These are phyloP conservation scores for Spinus pinus DNA, from an alignment of 2,797 vertebrate species.

Conservation along the genomic window DNA sequence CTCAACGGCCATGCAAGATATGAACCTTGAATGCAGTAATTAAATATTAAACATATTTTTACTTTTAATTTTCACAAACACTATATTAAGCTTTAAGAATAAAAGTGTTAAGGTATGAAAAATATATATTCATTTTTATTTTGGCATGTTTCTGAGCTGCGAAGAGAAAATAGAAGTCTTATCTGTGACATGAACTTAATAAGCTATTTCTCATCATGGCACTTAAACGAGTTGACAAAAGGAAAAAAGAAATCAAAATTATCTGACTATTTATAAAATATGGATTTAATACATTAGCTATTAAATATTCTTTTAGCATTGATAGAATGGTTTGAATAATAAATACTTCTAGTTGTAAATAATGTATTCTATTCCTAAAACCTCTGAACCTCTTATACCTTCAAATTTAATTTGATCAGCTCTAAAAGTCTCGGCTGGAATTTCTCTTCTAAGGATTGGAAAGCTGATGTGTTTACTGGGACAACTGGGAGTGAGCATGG, in stretches of 20 bases:
- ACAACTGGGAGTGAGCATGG: not conserved
- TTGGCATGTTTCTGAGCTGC: not conserved
- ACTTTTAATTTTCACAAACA: not conserved
- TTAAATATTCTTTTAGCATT: constrained; percentile 31
- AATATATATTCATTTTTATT: not conserved
- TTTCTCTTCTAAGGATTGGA: not conserved
- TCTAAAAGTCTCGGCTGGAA: not conserved
- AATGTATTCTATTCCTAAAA: constrained; percentile 11
- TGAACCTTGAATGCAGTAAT: not conserved
- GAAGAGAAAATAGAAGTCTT: not conserved
- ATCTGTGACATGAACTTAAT: not conserved
- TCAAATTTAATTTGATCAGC: not conserved
- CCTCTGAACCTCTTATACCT: not conserved
- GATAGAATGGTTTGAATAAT: constrained; percentile 23
- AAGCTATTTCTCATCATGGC: not conserved
- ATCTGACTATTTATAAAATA: constrained; percentile 18
- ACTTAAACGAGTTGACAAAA: not conserved
- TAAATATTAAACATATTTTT: not conserved
- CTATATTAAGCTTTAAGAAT: not conserved
- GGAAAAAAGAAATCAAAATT: not conserved
- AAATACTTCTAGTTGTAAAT: constrained; percentile 10
- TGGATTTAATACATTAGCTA: not conserved
- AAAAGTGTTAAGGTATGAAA: not conserved
- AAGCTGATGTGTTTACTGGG: not conserved
- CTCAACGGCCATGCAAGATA: not conserved